These are phyloP conservation scores for Procambarus virginalis DNA, from an alignment of 1,140 invertebrate genomes.

Conservation along the genomic window DNA sequence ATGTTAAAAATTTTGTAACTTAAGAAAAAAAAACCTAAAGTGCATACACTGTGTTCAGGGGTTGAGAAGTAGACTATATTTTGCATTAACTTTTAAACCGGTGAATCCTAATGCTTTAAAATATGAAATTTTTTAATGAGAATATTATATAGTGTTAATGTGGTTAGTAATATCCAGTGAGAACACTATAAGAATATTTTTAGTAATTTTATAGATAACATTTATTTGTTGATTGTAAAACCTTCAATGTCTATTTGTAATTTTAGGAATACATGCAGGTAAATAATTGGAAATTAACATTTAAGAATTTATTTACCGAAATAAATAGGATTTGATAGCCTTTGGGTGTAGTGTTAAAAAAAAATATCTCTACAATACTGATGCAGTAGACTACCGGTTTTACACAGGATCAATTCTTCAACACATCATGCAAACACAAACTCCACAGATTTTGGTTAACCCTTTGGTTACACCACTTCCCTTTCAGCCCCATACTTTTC, in stretches of 20 bases:
- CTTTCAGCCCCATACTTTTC: too few species aligned
- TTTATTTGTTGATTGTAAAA: not conserved
- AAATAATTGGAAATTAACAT: not conserved
- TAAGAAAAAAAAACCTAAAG: not conserved
- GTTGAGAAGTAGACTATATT: not conserved
- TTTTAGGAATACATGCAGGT: not conserved
- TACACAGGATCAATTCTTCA: too few species aligned
- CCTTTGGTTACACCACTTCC: too few species aligned
- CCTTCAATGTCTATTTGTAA: not conserved
- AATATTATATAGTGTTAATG: not conserved
- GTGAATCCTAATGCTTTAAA: not conserved
- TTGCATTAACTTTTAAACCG: not conserved
- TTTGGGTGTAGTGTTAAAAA: not conserved
- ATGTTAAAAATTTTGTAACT: not conserved
- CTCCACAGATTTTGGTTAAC: too few species aligned
- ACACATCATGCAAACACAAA: too few species aligned
- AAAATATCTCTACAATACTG: too few species aligned
- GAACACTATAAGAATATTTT: not conserved
- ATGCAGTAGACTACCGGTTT: too few species aligned
- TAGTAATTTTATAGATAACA: conserved; percentile 2
- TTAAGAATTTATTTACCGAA: not conserved
- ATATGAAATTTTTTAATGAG: not conserved
- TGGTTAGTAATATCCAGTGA: not conserved
- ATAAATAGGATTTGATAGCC: not conserved
- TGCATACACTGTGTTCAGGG: not conserved